Conservation (phyloP, 2,797 vertebrate genomes). For the Pempheris klunzingeri region DNA sequence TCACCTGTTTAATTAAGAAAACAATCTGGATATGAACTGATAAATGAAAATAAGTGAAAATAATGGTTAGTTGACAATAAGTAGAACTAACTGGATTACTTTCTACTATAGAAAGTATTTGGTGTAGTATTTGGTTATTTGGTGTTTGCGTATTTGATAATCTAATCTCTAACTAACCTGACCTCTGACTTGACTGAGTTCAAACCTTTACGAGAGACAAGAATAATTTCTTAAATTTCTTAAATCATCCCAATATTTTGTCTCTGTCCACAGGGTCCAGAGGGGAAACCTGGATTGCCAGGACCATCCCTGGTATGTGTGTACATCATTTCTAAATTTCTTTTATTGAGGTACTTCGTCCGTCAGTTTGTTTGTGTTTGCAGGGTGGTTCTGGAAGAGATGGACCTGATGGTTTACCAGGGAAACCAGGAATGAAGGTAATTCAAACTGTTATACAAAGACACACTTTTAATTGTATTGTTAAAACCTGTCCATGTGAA, state of each 20-base stretch:
- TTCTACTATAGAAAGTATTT: too few species aligned
- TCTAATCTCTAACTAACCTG: not conserved
- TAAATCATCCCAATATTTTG: not conserved
- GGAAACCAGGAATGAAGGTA: slow-evolving; percentile 84
- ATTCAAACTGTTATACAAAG: not conserved
- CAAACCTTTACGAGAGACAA: not conserved
- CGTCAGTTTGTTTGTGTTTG: not conserved
- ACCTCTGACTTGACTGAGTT: not conserved
- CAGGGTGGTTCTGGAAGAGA: slow-evolving; percentile 78
- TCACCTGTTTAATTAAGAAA: not conserved
- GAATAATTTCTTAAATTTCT: not conserved
- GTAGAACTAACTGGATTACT: too few species aligned
- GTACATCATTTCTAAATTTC: not conserved
- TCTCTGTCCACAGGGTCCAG: slow-evolving; percentile 80
- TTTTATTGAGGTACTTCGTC: not conserved
- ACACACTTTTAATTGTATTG: not conserved
- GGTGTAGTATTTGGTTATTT: too few species aligned
- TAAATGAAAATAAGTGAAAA: too few species aligned
- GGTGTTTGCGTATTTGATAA: too few species aligned
- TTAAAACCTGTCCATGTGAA: not conserved
- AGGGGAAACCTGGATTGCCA: slow-evolving; percentile 85
- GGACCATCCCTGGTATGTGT: slow-evolving; percentile 77
- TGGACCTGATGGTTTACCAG: slow-evolving; percentile 75
- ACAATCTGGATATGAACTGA: not conserved
- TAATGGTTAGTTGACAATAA: not conserved